A percentile compares a stretch with the other conserved stretches of the same genome.
Conservation (phyloP, 2,113 vertebrate species). For the Ancistrus triradiatus region DNA sequence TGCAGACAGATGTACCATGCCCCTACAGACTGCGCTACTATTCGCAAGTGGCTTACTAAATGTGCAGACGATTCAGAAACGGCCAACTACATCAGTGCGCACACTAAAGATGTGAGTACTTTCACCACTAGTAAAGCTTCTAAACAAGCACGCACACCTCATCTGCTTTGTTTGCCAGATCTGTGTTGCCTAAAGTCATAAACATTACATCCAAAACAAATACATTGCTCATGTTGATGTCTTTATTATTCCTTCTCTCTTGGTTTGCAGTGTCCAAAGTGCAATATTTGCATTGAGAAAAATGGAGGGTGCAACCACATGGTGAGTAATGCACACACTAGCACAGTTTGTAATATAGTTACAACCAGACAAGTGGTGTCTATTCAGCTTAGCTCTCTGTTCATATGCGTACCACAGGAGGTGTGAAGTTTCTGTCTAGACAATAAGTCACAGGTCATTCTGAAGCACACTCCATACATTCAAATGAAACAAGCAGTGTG, state of each 20-base stretch:
- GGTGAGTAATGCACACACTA: constrained; percentile 73
- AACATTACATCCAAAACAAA: too few relatives aligned
- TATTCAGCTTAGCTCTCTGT: too few relatives aligned
- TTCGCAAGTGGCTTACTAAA: constrained; percentile 98
- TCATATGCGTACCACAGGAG: too few relatives aligned
- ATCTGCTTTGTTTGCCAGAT: too few relatives aligned
- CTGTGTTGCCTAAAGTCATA: too few relatives aligned
- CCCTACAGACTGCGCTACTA: constrained; percentile 97
- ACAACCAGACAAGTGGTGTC: too few relatives aligned
- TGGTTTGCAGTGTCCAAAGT: constrained; percentile 90
- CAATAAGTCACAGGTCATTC: too few relatives aligned
- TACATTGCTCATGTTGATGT: not conserved
- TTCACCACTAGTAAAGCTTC: not conserved
- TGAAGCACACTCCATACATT: too few relatives aligned
- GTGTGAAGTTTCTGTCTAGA: too few relatives aligned
- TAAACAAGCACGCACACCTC: too few relatives aligned
- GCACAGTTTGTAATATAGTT: too few relatives aligned
- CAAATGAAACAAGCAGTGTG: too few relatives aligned
- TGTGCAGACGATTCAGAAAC: constrained; percentile 99
- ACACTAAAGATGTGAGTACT: constrained; percentile 97
- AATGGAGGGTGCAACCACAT: constrained; percentile 99
- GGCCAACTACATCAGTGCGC: constrained; percentile 99
- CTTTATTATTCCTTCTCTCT: not conserved
- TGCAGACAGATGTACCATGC: constrained; percentile 99
- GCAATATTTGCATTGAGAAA: constrained; percentile 99